Conservation (phyloP, 2,113 vertebrate genomes). For the Trinectes maculatus region DNA sequence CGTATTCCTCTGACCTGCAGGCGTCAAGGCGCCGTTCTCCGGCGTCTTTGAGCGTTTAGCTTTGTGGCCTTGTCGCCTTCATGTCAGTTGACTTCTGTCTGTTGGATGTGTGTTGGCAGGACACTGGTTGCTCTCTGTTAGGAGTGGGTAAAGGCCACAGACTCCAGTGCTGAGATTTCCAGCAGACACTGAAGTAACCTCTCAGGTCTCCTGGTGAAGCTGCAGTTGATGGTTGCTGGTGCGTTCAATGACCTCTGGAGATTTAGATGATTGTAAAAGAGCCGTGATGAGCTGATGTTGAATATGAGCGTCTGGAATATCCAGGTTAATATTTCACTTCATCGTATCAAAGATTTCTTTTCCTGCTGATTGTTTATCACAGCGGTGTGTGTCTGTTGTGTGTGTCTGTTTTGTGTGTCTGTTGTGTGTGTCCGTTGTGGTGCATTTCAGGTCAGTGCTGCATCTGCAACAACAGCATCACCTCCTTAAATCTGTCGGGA, state of each 20-base stretch:
- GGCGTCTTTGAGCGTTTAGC: conserved; percentile 8
- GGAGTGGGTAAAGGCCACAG: not conserved
- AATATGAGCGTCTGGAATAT: too few relatives aligned
- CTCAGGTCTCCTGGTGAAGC: too few relatives aligned
- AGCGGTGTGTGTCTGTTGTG: not conserved
- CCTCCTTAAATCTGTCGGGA: not conserved
- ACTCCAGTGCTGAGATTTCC: not conserved
- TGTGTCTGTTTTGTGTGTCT: not conserved
- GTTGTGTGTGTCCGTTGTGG: not conserved
- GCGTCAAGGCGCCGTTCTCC: conserved; percentile 3
- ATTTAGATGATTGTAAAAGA: too few relatives aligned
- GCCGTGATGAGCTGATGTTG: too few relatives aligned
- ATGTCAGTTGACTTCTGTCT: too few relatives aligned
- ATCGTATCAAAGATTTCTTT: conserved; percentile 4
- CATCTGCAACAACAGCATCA: conserved; percentile 16
- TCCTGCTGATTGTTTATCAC: not conserved
- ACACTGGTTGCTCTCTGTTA: not conserved
- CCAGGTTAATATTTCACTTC: conserved; percentile 39
- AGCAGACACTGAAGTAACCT: too few relatives aligned
- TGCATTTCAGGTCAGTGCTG: conserved; percentile 26
- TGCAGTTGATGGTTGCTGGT: too few relatives aligned
- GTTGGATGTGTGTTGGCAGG: too few relatives aligned
- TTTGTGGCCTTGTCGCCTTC: too few relatives aligned
- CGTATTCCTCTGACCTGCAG: conserved; percentile 29
- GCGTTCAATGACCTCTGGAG: not conserved